Base-by-base conservation (phyloP, 2,888 invertebrate genomes). In the Agrotis clavis region DNA sequence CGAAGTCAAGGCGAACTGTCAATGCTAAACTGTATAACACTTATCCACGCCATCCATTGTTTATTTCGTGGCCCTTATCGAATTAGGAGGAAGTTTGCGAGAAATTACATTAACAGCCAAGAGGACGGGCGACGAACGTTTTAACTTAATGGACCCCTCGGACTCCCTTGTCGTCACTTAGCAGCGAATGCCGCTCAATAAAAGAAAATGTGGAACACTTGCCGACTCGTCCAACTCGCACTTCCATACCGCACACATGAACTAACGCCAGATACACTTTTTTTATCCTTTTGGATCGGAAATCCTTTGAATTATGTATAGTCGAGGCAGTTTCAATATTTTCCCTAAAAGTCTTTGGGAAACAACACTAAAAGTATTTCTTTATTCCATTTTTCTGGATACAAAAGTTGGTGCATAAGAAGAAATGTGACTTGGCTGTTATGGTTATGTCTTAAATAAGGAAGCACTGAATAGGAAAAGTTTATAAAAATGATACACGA, bases 31-130 rank as follows among this genome's bases (percentile, higher is more conserved):
- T 74, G 80, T 81, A 77, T 79, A 84, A 87, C 84, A 77, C 81
- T 81, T 81, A 74, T 82, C 82, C 80, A 70, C 75, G 81, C 84
- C 86, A 84, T 87, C 88, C 83, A 81, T 81, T 91, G 90, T 91
- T 91, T 91, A 89, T 91, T 89, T 86, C 87, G 83, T 81, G 81
- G 88, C 86, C 86, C 86, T 91, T 89, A 92, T 91, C 89, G 89
- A 92, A 91, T 92, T 92, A 92, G 86, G 88, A 85, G 77, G 86
- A 90, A 92, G 89, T 92, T 92, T 87, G 87, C 81, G 84, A 86
- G 89, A 90, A 91, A 92, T 93, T 90, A 91, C 90, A 92, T 92
- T 92, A 92, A 87, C 90, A 88, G 89, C 82, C 87, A 88, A 90
- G 89, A 89, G 89, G 89, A 86, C 83, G 86, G 84, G 81, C 86